Evolutionary conservation across 2,888 invertebrate species (phyloP).

Genomic region (Ophion costatus): DNA sequence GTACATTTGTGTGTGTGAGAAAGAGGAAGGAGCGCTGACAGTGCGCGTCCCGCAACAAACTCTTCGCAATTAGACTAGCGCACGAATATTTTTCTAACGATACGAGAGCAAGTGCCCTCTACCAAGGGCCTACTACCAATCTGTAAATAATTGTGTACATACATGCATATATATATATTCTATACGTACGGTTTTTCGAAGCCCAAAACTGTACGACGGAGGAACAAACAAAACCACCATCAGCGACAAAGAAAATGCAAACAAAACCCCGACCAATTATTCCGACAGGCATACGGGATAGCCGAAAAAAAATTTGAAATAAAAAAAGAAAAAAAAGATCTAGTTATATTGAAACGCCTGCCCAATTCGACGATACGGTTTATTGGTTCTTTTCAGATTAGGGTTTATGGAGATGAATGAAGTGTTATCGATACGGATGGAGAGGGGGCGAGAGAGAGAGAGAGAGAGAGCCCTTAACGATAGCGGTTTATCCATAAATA

Average conservation of each 20-base stretch:
- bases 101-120: neutral
- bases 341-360: constrained; percentile 51
- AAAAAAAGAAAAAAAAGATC: constrained; percentile 18
- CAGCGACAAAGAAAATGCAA: constrained; percentile 9
- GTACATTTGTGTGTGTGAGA: neutral
- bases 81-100: constrained; percentile 74
- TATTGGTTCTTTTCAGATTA: constrained; percentile 44
- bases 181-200: constrained; percentile 21
- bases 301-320: constrained; percentile 22
- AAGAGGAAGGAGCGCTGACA: neutral
- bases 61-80: constrained; percentile 47
- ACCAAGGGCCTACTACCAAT: constrained; percentile 61
- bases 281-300: constrained; percentile 34
- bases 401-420: constrained; percentile 30
- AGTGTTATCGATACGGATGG: constrained; percentile 7
- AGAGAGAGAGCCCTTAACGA: neutral
- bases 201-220: neutral
- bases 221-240: neutral
- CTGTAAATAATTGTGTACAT: constrained; percentile 78
- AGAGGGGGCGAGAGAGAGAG: neutral
- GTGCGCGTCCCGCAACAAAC: constrained; percentile 43
- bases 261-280: constrained; percentile 53
- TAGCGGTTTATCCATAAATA: constrained; percentile 17
- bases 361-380: constrained; percentile 41
- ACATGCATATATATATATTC: constrained; percentile 34